Evolutionary conservation across 2,888 invertebrate species (phyloP), one percentile per base, ranked within the genome.

Genomic region (Sinodicranocentrus sp.): DNA sequence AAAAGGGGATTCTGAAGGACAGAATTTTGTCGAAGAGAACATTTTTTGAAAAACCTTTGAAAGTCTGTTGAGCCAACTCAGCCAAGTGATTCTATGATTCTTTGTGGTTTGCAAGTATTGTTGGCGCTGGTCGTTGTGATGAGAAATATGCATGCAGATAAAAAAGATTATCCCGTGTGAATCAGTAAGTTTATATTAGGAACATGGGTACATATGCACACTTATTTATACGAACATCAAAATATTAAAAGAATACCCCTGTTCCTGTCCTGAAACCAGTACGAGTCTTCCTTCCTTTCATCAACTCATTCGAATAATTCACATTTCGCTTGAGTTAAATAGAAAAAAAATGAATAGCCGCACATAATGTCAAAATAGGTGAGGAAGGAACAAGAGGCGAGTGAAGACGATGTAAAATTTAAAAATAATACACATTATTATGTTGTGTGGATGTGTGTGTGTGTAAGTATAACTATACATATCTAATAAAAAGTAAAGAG

Each of bases 371-470:
- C 19, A 10, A 44, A 48, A 26, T 17, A 25, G 68, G 68, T 68
- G 52, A 68, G 68, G 68, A 68, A 68, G 68, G 68, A 68, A 68
- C 48, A 68, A 68, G 33, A 39, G 8, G 21, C 43, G 65, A 28
- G 3, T 26, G 61, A 6, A 21, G 54, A 61, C 13, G 57, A 17
- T 3, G 8, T 43, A 17, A 61, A 48, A 39, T 23, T 2, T 21
- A 67, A 23, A 28, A 25, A 57, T 25, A 57, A 57, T n/a, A 52
- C n/a, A 39, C 17, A 48, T 48, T 57, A 21, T 25, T 19, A 57
- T 8, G 25, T 15, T 21, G 63, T 19, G 43, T 21, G 44, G 63
- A 52, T 19, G 26, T 17, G 33, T 28, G 63, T 10, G 33, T 33
- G 15, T 59, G 10, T 65, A 17, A 43, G 65, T 65, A 65, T 39